Evolutionary conservation across 2,888 invertebrate genomes (phyloP), one percentile per base, ranked within the genome.

Genomic region (Chelonus formosanus): DNA sequence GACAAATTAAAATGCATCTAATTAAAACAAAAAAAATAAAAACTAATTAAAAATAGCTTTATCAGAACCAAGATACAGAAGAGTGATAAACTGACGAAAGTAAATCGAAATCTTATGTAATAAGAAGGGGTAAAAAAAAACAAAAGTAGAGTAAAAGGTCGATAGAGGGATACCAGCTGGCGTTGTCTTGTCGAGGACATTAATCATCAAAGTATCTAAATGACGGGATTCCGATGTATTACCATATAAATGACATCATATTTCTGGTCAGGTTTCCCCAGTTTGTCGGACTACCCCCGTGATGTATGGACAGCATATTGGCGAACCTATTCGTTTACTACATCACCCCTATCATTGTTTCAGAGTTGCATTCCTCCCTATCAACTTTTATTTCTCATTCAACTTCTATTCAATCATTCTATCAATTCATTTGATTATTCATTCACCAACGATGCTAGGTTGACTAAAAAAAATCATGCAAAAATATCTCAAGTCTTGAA

Each of bases 241-340:
- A 84, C 84, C 84, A 84, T 84, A 84, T 83, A 84, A 84, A 84
- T 84, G 84, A 84, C 84, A 84, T 84, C 84, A 84, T 84, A 84
- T 84, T 84, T 84, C 84, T 84, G 84, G 84, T 84, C 84, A 84
- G 72, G 69, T 69, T 69, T 70, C 71, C 71, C 69, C 69, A 73
- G 73, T 73, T 73, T 73, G 72, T 71, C 71, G 71, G 71, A 67
- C 68, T 52, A 64, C 63, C 67, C 66, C 69, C 73, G 80, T 82
- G 84, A 84, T 84, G 80, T 84, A 84, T 84, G 81, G 80, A 74
- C 78, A 80, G 82, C 83, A 84, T 84, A 84, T 84, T 83, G 83
- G 80, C 79, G 80, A 76, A 59, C 52, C 75, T 71, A 74, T 73
- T 73, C 75, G 73, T 73, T 76, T 72, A 68, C 76, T 76, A 74